These are phyloP conservation scores for Edolisoma coerulescens DNA, from an alignment of 2,113 vertebrate genomes.

Conservation along the genomic window DNA sequence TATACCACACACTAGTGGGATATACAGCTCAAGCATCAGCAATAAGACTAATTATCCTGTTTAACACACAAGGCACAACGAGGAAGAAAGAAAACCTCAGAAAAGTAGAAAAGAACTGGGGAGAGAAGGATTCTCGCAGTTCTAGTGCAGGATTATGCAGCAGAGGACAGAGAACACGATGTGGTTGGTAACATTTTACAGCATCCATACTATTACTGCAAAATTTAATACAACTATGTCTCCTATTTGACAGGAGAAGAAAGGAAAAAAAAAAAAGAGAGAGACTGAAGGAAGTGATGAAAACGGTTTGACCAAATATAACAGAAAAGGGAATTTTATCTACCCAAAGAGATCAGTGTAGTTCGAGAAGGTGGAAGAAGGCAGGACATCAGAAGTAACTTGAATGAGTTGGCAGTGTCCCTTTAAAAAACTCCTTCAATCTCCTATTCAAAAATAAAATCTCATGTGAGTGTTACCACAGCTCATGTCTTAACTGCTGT, in stretches of 20 bases:
- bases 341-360: background rate
- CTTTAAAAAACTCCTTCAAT: slow-evolving; percentile 26
- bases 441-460: slow-evolving; percentile 45
- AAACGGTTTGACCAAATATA: background rate
- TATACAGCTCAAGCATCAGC: background rate
- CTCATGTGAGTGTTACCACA: background rate
- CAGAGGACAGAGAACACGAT: background rate
- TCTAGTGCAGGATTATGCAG: background rate
- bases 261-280: no score
- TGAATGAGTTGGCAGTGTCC: background rate
- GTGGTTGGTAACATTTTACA: background rate
- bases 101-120: background rate
- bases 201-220: background rate
- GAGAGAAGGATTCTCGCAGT: background rate
- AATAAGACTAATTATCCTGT: background rate
- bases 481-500: slow-evolving; percentile 29
- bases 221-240: background rate
- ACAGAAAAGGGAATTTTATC: background rate
- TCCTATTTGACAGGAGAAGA: background rate
- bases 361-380: background rate
- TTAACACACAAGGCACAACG: background rate
- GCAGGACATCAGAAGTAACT: background rate
- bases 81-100: background rate
- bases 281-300: background rate
- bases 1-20: background rate